These are phyloP conservation scores for Cyclina sinensis DNA, from an alignment of 1,140 invertebrate species.

Conservation along the genomic window DNA sequence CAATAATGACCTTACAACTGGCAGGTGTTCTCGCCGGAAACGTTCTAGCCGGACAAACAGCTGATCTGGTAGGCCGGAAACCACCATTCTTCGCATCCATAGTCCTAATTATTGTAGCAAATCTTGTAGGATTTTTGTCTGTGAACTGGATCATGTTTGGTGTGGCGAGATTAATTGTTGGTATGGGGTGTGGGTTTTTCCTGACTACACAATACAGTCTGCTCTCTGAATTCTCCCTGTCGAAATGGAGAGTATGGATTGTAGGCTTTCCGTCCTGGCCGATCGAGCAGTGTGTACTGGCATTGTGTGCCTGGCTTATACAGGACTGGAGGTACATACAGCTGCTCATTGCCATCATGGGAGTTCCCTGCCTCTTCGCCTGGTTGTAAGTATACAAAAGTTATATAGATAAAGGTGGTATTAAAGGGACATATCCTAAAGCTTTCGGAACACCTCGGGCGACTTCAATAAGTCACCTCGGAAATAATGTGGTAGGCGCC, in stretches of 20 bases:
- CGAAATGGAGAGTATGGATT: slow-evolving; percentile 35
- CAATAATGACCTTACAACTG: slow-evolving; percentile 69
- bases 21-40: slow-evolving; percentile 65
- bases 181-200: slow-evolving; percentile 49
- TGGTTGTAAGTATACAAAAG: slow-evolving; percentile 16
- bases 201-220: slow-evolving; percentile 22
- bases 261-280: slow-evolving; percentile 56
- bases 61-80: slow-evolving; percentile 66
- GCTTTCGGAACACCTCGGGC: no score
- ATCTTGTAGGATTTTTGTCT: slow-evolving; percentile 50
- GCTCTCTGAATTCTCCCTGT: slow-evolving; percentile 33
- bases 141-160: slow-evolving; percentile 65
- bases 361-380: neutral
- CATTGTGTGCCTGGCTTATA: slow-evolving; percentile 26
- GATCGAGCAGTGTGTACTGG: slow-evolving; percentile 25
- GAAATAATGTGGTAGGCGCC: no score
- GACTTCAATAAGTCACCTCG: no score
- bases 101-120: slow-evolving; percentile 26
- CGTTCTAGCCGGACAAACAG: slow-evolving; percentile 50
- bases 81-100: slow-evolving; percentile 49
- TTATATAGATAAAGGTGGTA: neutral
- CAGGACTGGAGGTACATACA: slow-evolving; percentile 55
- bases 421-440: neutral
- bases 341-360: neutral
- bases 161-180: slow-evolving; percentile 66